A percentile compares a stretch with the other conserved stretches of the same genome.
These are phyloP conservation scores for Caenorhabditis zanzibari DNA, from an alignment of 2,888 invertebrate species.

Conservation along the genomic window DNA sequence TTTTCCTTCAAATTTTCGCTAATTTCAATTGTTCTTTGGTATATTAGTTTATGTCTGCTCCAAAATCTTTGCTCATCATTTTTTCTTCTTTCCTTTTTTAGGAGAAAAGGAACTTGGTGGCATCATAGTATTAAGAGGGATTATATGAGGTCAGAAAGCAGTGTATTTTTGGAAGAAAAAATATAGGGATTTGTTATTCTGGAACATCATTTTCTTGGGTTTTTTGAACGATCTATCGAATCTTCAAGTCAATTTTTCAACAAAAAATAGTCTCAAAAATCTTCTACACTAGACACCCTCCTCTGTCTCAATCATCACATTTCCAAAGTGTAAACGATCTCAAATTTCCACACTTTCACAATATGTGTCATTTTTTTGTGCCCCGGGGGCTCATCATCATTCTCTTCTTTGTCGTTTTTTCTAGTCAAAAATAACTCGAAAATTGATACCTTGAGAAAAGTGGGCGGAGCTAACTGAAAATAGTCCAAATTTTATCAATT, in stretches of 20 bases:
- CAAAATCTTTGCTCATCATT: neutral
- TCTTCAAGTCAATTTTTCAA: neutral
- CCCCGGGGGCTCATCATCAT: too few species aligned
- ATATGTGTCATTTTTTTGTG: neutral
- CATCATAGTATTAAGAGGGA: conserved; percentile 1
- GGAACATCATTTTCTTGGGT: too few species aligned
- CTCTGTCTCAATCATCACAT: neutral
- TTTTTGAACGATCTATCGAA: neutral
- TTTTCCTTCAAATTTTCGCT: neutral
- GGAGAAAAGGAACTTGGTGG: conserved; percentile 1
- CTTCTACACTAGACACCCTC: neutral
- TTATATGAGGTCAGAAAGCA: conserved; percentile 12
- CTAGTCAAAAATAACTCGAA: too few species aligned
- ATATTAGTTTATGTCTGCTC: conserved; percentile 6
- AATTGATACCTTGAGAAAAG: too few species aligned
- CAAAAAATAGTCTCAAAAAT: neutral
- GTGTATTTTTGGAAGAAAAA: neutral
- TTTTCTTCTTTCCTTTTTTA: neutral
- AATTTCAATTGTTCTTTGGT: neutral
- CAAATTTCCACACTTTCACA: neutral
- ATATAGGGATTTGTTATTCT: too few species aligned
- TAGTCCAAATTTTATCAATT: too few species aligned
- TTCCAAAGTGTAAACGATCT: neutral
- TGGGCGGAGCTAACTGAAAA: too few species aligned
- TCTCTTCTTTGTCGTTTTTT: too few species aligned